These are phyloP conservation scores for Corydoras sp. DNA, from an alignment of 2,113 vertebrate genomes.

Conservation along the genomic window DNA sequence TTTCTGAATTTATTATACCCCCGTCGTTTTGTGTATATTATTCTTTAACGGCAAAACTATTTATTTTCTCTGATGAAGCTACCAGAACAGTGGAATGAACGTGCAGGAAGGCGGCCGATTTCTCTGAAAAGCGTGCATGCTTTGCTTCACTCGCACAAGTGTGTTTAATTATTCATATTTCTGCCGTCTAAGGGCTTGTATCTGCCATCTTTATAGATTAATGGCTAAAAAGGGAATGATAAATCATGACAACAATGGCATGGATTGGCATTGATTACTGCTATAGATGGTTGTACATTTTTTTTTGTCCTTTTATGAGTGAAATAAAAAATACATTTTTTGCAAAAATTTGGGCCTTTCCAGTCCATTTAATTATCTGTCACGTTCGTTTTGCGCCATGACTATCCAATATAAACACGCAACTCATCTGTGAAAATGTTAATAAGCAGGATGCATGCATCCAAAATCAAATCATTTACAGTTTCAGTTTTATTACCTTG, in stretches of 20 bases:
- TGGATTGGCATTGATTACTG: slow-evolving; percentile 69
- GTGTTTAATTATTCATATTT: slow-evolving; percentile 49
- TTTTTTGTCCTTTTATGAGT: neutral
- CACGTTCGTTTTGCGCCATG: neutral
- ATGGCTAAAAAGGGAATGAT: slow-evolving; percentile 31
- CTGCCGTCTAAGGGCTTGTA: slow-evolving; percentile 31
- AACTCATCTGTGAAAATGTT: slow-evolving; percentile 1
- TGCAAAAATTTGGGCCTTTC: too few species aligned
- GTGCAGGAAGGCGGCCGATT: slow-evolving; percentile 26
- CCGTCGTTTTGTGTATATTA: slow-evolving; percentile 27
- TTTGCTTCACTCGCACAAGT: slow-evolving; percentile 43
- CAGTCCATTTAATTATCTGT: too few species aligned
- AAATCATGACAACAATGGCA: slow-evolving; percentile 68
- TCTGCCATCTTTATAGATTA: slow-evolving; percentile 28
- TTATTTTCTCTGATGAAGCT: slow-evolving; percentile 30
- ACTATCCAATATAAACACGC: neutral
- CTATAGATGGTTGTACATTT: slow-evolving; percentile 63
- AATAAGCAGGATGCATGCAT: slow-evolving; percentile 19
- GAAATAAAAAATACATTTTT: too few species aligned
- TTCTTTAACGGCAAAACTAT: slow-evolving; percentile 31
- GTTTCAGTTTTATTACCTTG: slow-evolving; percentile 32
- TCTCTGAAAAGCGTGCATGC: slow-evolving; percentile 40
- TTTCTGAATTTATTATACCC: slow-evolving; percentile 26
- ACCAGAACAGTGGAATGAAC: slow-evolving; percentile 10
- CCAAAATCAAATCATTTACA: slow-evolving; percentile 16